Base-by-base conservation (phyloP, 2,888 invertebrate genomes). In the Bhutanitis thaidina region DNA sequence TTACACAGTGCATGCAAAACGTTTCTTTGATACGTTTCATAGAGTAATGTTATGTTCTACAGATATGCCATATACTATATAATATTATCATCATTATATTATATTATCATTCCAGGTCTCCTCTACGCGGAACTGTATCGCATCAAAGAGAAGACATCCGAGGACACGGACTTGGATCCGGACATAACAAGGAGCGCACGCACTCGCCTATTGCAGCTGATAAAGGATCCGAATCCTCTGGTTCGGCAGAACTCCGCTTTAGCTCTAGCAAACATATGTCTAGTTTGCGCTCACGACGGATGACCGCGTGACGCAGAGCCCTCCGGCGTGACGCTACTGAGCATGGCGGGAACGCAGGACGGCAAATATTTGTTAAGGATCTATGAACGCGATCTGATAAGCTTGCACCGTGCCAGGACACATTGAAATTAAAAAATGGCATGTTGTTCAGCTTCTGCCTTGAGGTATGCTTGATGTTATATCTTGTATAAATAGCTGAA, bases 241-340 rank as follows among this genome's bases (percentile, higher is more conserved):
- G 93, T 93, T 1, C 70, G 93, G 10, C 87, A 90, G 54, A 86
- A 91, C 63, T 83, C 92, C 0, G 91, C 91, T 0, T 79, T 91
- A 65, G 92, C 92, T 0, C 81, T 93, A 13, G 90, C 92, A 0
- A 80, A 80, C 57, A 68, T 90, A 1, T 84, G 83, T 44, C 69
- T 88, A 0, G 69, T 79, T 2, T 56, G 57, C 1, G 71, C 74
- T 1, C 36, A 43, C 13, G 36, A 36, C 1, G 48, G 16, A 49
- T 48, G 40, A 48, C 47, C 34, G 32, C 9, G 30, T 5, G 20
- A 13, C 20, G 20, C 5, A 3, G 10, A 15, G 4, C 8, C 8
- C 2, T 3, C 25, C 32, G n/a, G 14, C 30, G 9, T 5, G 10
- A 32, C 15, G 10, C 30, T 41, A 13, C n/a, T 43, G 36, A 14